Base-by-base conservation (phyloP, 2,113 vertebrate genomes). In the Archilochus colubris region DNA sequence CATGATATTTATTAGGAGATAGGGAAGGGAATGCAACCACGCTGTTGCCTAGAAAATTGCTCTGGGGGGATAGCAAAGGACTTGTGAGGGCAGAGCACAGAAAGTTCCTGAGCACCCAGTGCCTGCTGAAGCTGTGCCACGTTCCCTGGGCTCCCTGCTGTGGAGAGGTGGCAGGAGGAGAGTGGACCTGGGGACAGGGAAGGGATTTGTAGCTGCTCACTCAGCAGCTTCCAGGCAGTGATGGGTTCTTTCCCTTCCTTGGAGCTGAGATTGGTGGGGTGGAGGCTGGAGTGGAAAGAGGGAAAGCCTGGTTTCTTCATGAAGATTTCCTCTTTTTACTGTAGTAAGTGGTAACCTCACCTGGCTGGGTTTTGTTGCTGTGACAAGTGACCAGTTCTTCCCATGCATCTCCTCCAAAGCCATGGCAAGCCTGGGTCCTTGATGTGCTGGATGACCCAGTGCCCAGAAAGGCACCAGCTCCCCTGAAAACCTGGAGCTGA, bases 1-100 rank as follows among this genome's bases (percentile, higher is more conserved):
- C 89, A 55, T 96, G 94, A 94, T 97, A 96, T 97, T 97, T 97
- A 97, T 97, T 95, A 95, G 93, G 91, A 96, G 95, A 97, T 96
- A 97, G 91, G 85, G 88, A 86, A 91, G 89, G 75, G 94, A 96
- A 96, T 95, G 96, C 92, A 96, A 91, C 93, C 73, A 10, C 19
- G 46, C 77, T 94, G 61, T 94, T 95, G 94, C 94, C 89, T 91
- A 94, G 86, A 96, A 95, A 92, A 94, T 96, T 95, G 78, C 88
- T 94, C 40, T 88, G 88, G 72, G 88, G 93, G 88, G 87, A 92
- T 97, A 66, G 91, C 33, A 55, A 87, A 94, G 93, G 96, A 96
- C 95, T 94, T 96, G 96, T 91, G 95, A 97, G 94, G 95, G 82
- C 76, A 95, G 90, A 94, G 77, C 70, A 40, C 82, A 25, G 70